Evolutionary conservation across 2,113 vertebrate species (phyloP).

Genomic region (Hydrolagus affinis): DNA sequence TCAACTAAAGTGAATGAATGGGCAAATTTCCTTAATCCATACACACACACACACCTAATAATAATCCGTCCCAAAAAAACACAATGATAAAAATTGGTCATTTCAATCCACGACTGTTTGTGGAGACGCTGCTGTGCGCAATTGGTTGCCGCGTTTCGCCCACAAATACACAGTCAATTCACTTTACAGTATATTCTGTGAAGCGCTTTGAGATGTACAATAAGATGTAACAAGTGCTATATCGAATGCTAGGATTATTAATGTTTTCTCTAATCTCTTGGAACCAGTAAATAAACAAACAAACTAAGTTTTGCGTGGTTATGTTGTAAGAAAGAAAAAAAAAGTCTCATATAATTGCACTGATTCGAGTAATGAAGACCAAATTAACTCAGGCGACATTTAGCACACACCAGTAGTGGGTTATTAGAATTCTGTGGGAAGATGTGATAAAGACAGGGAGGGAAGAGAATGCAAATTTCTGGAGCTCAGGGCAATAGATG

Average conservation of each 20-base stretch:
- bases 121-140: too few relatives aligned
- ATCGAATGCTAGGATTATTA: too few relatives aligned
- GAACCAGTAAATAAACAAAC: not conserved
- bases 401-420: not conserved
- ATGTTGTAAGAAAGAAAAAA: not conserved
- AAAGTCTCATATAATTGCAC: not conserved
- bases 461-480: not conserved
- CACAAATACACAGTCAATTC: too few relatives aligned
- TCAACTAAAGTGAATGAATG: not conserved
- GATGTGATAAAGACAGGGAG: not conserved
- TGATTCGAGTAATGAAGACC: not conserved
- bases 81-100: too few relatives aligned
- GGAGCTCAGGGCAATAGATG: not conserved
- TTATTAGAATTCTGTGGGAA: not conserved
- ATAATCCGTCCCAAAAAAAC: too few relatives aligned
- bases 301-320: not conserved
- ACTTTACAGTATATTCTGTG: too few relatives aligned
- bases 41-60: too few relatives aligned
- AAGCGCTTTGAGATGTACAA: too few relatives aligned
- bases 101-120: too few relatives aligned
- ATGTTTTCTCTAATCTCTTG: not conserved
- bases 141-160: too few relatives aligned
- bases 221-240: too few relatives aligned
- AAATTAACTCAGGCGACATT: not conserved
- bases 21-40: too few relatives aligned